These are phyloP conservation scores for Crax fasciolata DNA, from an alignment of 2,797 vertebrate genomes.

Conservation along the genomic window DNA sequence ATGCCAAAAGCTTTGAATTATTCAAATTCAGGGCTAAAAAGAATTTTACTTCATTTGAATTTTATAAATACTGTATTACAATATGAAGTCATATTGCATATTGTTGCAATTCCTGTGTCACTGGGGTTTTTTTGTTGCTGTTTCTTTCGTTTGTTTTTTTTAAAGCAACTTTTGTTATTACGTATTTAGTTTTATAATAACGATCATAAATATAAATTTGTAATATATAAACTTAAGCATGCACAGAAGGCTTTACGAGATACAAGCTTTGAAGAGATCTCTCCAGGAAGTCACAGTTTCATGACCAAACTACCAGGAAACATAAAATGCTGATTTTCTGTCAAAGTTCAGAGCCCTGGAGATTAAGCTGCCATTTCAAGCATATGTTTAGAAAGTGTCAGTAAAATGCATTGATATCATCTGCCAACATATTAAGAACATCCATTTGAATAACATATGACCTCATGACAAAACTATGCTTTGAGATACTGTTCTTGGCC, in stretches of 20 bases:
- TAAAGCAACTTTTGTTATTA: background rate
- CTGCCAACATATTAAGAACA: constrained; percentile 11
- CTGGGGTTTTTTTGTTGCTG: background rate
- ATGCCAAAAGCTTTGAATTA: background rate
- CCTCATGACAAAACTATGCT: background rate
- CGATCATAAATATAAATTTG: background rate
- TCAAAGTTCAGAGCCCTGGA: constrained; percentile 36
- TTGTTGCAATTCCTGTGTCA: background rate
- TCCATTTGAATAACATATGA: background rate
- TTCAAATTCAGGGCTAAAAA: background rate
- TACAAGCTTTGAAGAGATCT: background rate
- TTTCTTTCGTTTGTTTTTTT: background rate
- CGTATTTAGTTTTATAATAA: background rate
- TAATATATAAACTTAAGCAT: background rate
- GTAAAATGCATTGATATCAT: constrained; percentile 38
- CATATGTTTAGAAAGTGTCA: constrained; percentile 46
- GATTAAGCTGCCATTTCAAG: constrained; percentile 59
- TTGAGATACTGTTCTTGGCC: background rate
- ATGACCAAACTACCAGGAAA: constrained; percentile 37
- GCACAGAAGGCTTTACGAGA: background rate
- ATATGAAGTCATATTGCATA: background rate
- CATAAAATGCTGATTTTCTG: constrained; percentile 36
- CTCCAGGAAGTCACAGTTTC: background rate
- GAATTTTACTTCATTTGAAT: background rate
- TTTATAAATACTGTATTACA: background rate